Percentiles rank a stretch among this genome's conserved stretches.
These are phyloP conservation scores for Tholera decimalis DNA, from an alignment of 2,888 invertebrate genomes.

Conservation along the genomic window DNA sequence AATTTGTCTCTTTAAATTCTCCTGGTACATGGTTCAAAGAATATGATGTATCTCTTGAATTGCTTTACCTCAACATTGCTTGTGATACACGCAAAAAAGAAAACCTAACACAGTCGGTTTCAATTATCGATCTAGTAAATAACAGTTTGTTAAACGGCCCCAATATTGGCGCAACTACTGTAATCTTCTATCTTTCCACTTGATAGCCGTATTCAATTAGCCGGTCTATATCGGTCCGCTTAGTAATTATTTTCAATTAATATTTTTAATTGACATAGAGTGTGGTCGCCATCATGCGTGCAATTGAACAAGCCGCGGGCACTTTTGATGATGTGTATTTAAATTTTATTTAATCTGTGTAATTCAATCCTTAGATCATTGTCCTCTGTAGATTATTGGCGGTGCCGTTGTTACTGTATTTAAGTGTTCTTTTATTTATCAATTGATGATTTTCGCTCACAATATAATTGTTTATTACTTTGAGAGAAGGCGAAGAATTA, in stretches of 20 bases:
- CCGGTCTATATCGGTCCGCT: constrained; percentile 59
- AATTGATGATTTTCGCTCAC: neutral
- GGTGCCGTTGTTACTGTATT: neutral
- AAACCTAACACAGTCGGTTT: neutral
- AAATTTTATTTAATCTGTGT: constrained; percentile 15
- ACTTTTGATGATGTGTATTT: constrained; percentile 41
- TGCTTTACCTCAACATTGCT: too few species aligned
- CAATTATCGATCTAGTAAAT: constrained; percentile 6
- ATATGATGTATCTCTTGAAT: too few species aligned
- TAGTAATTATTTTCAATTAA: constrained; percentile 74
- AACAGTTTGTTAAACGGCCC: neutral
- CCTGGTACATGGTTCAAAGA: too few species aligned
- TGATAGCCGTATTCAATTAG: constrained; percentile 43
- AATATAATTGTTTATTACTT: neutral
- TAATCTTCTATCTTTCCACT: constrained; percentile 30
- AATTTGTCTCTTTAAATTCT: too few species aligned
- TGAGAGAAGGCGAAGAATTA: constrained; percentile 3
- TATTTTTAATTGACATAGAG: constrained; percentile 56
- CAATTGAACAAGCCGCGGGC: constrained; percentile 37
- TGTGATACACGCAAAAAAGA: neutral
- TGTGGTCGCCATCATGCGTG: constrained; percentile 33
- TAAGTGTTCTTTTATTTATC: constrained; percentile 1
- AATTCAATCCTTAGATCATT: constrained; percentile 28
- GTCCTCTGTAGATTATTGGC: constrained; percentile 36
- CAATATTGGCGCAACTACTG: constrained; percentile 31